Conservation (phyloP, 2,113 vertebrate species). For the Montifringilla adamsi region DNA sequence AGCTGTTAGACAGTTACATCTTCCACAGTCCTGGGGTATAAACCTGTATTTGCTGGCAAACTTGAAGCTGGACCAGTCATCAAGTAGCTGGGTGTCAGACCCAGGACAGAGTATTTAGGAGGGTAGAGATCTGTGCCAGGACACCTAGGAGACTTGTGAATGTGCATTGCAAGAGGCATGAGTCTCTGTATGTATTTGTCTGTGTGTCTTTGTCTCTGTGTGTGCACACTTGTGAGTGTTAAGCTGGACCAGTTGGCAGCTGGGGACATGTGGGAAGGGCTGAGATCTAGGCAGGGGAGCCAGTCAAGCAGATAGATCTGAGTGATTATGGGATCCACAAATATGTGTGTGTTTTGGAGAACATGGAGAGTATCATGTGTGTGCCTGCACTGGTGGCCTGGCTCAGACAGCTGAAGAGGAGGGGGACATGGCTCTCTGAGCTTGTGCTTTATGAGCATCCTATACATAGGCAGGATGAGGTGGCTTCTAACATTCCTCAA, state of each 20-base stretch:
- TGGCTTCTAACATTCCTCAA: neutral
- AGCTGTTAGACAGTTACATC: neutral
- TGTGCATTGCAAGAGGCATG: neutral
- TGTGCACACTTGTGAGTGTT: neutral
- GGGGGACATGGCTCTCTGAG: rapidly evolving
- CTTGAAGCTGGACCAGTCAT: neutral
- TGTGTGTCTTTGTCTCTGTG: too few species aligned
- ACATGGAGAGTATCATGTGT: rapidly evolving
- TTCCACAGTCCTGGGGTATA: rapidly evolving
- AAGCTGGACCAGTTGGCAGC: neutral
- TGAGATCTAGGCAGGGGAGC: neutral
- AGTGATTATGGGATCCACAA: neutral
- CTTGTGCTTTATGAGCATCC: neutral
- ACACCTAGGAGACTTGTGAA: neutral
- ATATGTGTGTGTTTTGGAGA: neutral
- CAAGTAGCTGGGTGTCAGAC: neutral
- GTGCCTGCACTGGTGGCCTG: neutral
- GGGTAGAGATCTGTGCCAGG: rapidly evolving
- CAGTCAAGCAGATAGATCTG: rapidly evolving
- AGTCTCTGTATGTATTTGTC: neutral
- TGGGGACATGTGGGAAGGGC: neutral
- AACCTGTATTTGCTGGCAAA: neutral
- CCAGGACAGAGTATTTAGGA: neutral
- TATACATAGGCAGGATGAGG: rapidly evolving
- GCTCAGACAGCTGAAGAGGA: neutral